Base-by-base conservation (phyloP, 2,888 invertebrate genomes). In the Silvanus unidentatus region DNA sequence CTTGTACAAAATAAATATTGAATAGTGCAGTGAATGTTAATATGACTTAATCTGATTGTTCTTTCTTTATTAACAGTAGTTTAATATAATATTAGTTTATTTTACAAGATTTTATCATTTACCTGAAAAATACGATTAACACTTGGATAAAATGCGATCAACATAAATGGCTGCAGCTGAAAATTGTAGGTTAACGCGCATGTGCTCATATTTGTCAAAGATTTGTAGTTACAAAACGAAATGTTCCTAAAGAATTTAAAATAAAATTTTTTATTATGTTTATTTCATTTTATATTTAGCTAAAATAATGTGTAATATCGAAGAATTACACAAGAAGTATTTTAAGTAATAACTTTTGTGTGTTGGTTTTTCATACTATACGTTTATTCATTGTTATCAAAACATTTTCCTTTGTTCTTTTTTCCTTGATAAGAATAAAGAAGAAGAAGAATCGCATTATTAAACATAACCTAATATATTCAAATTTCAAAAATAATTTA, bases 111-210 rank as follows among this genome's bases (percentile, higher is more conserved):
- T 27, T 14, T 15, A 39, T 34, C 40, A 53, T 53, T 64, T 65
- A 71, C 70, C 70, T 71, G 68, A 65, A 63, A 61, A 60, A 66
- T 60, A 58, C 60, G 57, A 59, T 63, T 64, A 63, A 65, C 66
- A 64, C 62, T 63, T 58, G 63, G 37, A 63, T 63, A 68, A 66
- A 63, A 69, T 65, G 68, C 68, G 67, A 72, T 71, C 71, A 73
- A 72, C 72, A 71, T 62, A 71, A 73, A 73, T 73, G 73, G 73
- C 73, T 70, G 72, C 70, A 69, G 63, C 63, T 58, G 62, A 66
- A 37, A 68, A 71, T 70, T 68, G 63, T 68, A 69, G 67, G 66
- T 64, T 61, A 64, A 60, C 66, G 67, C 71, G 71, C 71, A 64
- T 69, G 71, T 62, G 63, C 63, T 50, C 50, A 43, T 41, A 38